A percentile compares a stretch with the other conserved stretches of the same genome.
These are phyloP conservation scores for Anthopleura sola DNA, from an alignment of 64 coral and sea anemone genomes.

Conservation along the genomic window DNA sequence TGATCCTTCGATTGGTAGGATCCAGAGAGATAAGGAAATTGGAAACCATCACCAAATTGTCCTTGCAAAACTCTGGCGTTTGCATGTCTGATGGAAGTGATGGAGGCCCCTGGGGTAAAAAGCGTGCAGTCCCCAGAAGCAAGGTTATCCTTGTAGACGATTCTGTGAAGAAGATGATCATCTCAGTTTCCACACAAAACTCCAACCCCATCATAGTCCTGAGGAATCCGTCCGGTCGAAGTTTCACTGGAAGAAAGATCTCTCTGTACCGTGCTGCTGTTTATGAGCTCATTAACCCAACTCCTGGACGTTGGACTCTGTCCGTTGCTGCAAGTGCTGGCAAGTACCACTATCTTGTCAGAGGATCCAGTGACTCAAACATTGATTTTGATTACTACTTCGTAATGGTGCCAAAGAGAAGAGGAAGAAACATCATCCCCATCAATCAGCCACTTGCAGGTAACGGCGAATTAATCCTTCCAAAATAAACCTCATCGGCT, in stretches of 20 bases:
- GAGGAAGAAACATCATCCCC: slow-evolving; percentile 17
- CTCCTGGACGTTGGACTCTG: slow-evolving; percentile 53
- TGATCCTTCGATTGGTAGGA: slow-evolving; percentile 34
- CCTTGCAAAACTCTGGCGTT: slow-evolving; percentile 20
- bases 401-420: slow-evolving; percentile 29
- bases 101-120: neutral
- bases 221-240: slow-evolving; percentile 28
- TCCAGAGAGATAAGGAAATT: slow-evolving; percentile 39
- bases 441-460: slow-evolving; percentile 44
- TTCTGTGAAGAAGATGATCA: slow-evolving; percentile 60
- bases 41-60: neutral
- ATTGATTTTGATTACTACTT: slow-evolving; percentile 60
- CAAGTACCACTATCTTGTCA: slow-evolving; percentile 44
- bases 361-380: slow-evolving; percentile 41
- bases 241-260: slow-evolving; percentile 20
- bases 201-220: slow-evolving; percentile 24
- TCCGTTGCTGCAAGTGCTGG: slow-evolving; percentile 10
- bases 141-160: slow-evolving; percentile 58
- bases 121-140: slow-evolving; percentile 10
- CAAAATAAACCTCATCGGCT: too few species aligned
- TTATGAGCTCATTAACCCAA: slow-evolving; percentile 54
- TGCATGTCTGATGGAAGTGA: neutral
- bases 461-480: too few species aligned
- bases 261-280: slow-evolving; percentile 25
- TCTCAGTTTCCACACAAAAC: slow-evolving; percentile 46